Evolutionary conservation across 2,797 vertebrate genomes (phyloP).

Genomic region (Danio tinwini): DNA sequence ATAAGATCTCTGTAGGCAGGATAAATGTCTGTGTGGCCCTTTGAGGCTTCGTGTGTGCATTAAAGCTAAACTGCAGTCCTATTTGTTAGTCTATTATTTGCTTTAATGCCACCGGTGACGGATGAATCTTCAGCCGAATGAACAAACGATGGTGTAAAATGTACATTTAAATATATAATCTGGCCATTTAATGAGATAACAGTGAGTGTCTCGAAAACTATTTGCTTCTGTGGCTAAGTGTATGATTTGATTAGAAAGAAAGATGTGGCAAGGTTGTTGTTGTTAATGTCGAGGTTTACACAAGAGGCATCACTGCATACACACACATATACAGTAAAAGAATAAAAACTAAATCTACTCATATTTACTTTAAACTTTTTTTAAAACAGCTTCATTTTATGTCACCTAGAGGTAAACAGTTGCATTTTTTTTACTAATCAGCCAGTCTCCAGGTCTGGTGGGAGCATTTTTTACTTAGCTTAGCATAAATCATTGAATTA

Average conservation of each 20-base stretch:
- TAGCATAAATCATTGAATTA: too few relatives aligned
- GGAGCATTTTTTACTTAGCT: too few relatives aligned
- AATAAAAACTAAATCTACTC: too few relatives aligned
- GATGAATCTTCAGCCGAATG: constrained; percentile 4
- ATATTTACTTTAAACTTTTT: too few relatives aligned
- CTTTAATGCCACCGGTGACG: background rate
- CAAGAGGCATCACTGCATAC: constrained; percentile 1
- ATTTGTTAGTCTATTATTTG: background rate
- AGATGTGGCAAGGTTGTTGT: constrained; percentile 12
- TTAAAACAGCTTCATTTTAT: too few relatives aligned
- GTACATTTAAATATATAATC: constrained; percentile 1
- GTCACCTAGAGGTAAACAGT: too few relatives aligned
- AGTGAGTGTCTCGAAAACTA: constrained; percentile 25
- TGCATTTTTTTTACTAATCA: too few relatives aligned
- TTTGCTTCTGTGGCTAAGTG: constrained; percentile 48
- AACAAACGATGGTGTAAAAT: constrained; percentile 20
- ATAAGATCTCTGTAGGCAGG: constrained; percentile 11
- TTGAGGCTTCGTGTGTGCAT: background rate
- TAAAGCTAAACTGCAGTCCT: background rate
- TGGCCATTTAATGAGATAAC: constrained; percentile 38
- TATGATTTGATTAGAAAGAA: constrained; percentile 43
- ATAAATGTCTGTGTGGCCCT: background rate
- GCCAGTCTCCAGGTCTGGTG: too few relatives aligned
- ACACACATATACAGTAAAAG: too few relatives aligned
- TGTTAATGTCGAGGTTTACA: background rate